Conservation (phyloP, 2,888 invertebrate genomes). For the Tubulanus polymorphus region DNA sequence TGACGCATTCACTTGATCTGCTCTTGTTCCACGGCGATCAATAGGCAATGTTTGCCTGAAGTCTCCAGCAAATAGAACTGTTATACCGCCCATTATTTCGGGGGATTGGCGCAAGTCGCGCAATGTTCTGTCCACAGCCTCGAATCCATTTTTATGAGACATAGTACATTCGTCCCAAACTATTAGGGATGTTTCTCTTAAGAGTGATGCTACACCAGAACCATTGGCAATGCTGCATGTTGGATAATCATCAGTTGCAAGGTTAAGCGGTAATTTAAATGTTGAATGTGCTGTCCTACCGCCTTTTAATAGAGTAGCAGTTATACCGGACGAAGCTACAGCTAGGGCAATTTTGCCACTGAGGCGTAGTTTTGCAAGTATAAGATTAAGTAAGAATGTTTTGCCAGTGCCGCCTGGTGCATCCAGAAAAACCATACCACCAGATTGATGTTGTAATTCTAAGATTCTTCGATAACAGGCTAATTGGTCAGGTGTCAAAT, state of each 20-base stretch:
- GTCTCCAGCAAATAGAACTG: background rate
- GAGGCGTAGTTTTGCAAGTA: conserved; percentile 43
- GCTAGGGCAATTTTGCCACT: conserved; percentile 43
- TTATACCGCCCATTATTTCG: background rate
- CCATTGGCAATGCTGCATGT: conserved; percentile 16
- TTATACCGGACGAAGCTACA: conserved; percentile 54
- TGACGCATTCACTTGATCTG: conserved; percentile 17
- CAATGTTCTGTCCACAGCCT: background rate
- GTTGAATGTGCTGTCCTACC: conserved; percentile 25
- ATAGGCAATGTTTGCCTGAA: conserved; percentile 8
- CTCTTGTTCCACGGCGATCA: conserved; percentile 11
- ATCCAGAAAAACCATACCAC: conserved; percentile 35
- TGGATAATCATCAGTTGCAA: conserved; percentile 6
- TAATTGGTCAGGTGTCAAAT: background rate
- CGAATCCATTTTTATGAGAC: background rate
- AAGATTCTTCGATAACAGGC: background rate
- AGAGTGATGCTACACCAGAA: conserved; percentile 20
- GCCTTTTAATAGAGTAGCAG: conserved; percentile 49
- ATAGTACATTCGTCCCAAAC: background rate
- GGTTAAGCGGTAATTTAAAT: conserved; percentile 11
- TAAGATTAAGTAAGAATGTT: conserved; percentile 47
- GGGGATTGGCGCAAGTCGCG: background rate
- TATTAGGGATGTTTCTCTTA: background rate
- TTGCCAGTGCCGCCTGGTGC: conserved; percentile 54
- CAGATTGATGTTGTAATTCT: background rate